phyloP scores from a whole-genome alignment of 1,140 invertebrate species.

The Adoxophyes honmai region DNA sequence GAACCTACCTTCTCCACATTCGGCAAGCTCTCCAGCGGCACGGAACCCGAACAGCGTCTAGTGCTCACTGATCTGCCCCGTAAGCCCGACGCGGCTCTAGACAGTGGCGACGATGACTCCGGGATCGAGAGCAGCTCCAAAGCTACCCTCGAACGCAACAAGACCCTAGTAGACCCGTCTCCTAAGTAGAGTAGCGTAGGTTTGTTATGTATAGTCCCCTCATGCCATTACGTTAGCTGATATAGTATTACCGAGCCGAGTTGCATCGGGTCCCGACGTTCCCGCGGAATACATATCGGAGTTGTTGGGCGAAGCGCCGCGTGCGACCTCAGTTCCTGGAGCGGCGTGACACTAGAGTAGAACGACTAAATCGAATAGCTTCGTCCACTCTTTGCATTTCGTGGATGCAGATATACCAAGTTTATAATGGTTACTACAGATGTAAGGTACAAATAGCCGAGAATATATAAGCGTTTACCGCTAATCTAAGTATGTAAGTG shows the following conservation, averaged over 20 bases:
- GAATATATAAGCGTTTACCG: conserved; percentile 40
- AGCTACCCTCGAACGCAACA: conserved; percentile 75
- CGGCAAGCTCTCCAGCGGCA: conserved; percentile 41
- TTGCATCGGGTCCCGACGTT: not conserved
- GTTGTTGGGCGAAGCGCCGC: too few species aligned
- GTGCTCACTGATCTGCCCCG: conserved; percentile 44
- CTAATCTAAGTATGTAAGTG: conserved; percentile 20
- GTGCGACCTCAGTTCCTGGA: too few species aligned
- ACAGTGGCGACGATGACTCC: conserved; percentile 79
- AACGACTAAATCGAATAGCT: not conserved
- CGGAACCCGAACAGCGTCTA: conserved; percentile 40
- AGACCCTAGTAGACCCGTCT: conserved; percentile 45
- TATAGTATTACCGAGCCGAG: conserved; percentile 9
- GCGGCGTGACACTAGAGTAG: too few species aligned
- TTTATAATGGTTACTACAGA: not conserved
- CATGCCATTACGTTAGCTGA: conserved; percentile 4
- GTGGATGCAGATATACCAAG: conserved; percentile 2
- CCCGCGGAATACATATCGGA: not conserved
- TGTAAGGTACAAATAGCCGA: conserved; percentile 58
- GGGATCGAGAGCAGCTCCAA: conserved; percentile 79
- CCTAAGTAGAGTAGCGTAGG: conserved; percentile 35
- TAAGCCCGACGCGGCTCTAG: conserved; percentile 67
- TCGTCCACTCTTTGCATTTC: not conserved
- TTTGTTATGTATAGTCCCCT: not conserved
- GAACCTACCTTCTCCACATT: conserved; percentile 67